These are phyloP conservation scores for Pocillopora grandis DNA, from an alignment of 92 coral and sea anemone species.

Conservation along the genomic window DNA sequence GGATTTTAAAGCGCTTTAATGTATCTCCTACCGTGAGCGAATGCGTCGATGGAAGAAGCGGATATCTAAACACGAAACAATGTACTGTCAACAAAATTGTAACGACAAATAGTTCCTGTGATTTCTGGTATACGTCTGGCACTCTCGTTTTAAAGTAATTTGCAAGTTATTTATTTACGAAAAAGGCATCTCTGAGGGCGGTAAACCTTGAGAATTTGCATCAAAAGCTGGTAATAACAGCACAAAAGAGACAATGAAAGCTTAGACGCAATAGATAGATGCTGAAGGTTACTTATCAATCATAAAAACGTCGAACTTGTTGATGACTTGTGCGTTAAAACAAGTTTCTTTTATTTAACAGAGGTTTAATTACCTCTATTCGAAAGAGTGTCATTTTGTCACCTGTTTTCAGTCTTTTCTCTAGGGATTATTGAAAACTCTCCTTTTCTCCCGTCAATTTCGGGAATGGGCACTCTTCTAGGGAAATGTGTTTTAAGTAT, in stretches of 20 bases:
- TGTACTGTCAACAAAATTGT: constrained; percentile 27
- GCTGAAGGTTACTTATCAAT: constrained; percentile 14
- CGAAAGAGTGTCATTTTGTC: not conserved
- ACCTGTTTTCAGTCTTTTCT: not conserved
- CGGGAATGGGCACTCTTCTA: not conserved
- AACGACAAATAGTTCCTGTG: not conserved
- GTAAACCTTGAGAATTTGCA: not conserved
- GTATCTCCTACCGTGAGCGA: constrained; percentile 3
- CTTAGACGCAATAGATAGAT: not conserved
- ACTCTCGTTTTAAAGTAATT: not conserved
- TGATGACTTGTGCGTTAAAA: not conserved
- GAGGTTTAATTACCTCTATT: not conserved
- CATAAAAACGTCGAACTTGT: constrained; percentile 7
- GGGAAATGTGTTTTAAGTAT: not conserved
- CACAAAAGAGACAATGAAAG: not conserved
- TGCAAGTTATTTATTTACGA: not conserved
- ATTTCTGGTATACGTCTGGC: not conserved
- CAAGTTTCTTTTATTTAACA: not conserved
- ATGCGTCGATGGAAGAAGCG: not conserved
- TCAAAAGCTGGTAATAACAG: not conserved
- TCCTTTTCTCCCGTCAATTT: not conserved
- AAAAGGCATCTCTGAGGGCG: no score
- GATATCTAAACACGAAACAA: not conserved
- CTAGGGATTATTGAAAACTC: not conserved
- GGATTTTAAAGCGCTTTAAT: not conserved